Conservation (phyloP, 2,113 vertebrate species). For the Proteles cristata region DNA sequence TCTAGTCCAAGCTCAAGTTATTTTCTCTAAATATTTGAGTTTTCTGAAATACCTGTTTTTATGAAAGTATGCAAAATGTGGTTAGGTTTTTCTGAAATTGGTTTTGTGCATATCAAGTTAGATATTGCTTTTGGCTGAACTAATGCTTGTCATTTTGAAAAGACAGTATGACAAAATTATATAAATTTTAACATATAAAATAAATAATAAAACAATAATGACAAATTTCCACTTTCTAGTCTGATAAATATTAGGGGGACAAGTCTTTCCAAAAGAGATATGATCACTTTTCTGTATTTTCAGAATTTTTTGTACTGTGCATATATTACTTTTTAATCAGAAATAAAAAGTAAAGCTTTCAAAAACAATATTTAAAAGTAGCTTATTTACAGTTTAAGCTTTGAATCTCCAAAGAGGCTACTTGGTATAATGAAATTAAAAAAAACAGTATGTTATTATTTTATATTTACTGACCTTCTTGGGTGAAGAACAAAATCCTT, state of each 20-base stretch:
- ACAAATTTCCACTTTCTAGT: not conserved
- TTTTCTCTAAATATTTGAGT: constrained; percentile 41
- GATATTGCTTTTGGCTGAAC: not conserved
- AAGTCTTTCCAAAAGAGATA: not conserved
- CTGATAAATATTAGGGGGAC: not conserved
- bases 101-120: not conserved
- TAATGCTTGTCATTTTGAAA: constrained; percentile 18
- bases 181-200: not conserved
- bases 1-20: not conserved
- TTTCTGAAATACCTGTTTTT: constrained; percentile 16
- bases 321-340: constrained; percentile 18
- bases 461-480: constrained; percentile 91
- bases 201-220: not conserved
- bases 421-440: not conserved
- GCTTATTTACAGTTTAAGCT: constrained; percentile 31
- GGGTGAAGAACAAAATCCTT: constrained; percentile 99
- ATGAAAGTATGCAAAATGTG: constrained; percentile 8
- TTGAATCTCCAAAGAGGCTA: constrained; percentile 4
- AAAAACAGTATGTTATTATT: not conserved
- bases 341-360: constrained; percentile 41
- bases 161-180: constrained; percentile 18
- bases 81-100: constrained; percentile 44
- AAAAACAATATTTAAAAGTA: constrained; percentile 27
- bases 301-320: constrained; percentile 5
- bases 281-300: not conserved